Percentiles rank a stretch among this genome's conserved stretches.
Evolutionary conservation across 2,888 invertebrate genomes (phyloP).

Genomic region (Drosophila pseudotakahashii): DNA sequence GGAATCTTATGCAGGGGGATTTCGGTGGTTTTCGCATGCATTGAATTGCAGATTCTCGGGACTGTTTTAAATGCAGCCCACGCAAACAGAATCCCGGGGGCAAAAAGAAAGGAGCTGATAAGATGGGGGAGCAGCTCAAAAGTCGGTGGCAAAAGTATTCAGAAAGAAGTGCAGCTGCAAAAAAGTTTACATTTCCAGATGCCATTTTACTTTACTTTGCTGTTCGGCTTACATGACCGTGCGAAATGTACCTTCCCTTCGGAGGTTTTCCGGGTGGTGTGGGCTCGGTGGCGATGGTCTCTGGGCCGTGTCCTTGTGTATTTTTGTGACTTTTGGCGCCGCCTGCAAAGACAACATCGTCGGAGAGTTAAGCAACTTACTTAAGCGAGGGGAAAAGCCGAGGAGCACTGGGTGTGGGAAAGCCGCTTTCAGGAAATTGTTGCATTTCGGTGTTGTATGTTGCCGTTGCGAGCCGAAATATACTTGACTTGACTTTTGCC

Average conservation of each 20-base stretch:
- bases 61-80: conserved; percentile 71
- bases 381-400: conserved; percentile 50
- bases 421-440: conserved; percentile 72
- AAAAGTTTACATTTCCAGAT: conserved; percentile 79
- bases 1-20: conserved; percentile 32
- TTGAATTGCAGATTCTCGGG: conserved; percentile 74
- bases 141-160: conserved; percentile 75
- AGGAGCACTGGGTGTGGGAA: conserved; percentile 18
- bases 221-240: conserved; percentile 61
- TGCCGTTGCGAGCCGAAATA: conserved; percentile 59
- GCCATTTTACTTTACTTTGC: conserved; percentile 73
- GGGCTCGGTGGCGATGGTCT: background rate
- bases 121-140: conserved; percentile 48
- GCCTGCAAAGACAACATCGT: conserved; percentile 76
- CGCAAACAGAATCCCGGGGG: conserved; percentile 35
- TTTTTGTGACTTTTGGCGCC: conserved; percentile 64
- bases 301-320: conserved; percentile 17
- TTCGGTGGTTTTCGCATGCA: conserved; percentile 50
- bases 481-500: conserved; percentile 78
- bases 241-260: conserved; percentile 55
- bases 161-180: conserved; percentile 76
- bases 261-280: background rate
- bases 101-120: conserved; percentile 18
- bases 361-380: conserved; percentile 78
- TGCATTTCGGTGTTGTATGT: conserved; percentile 67